Base-by-base conservation (phyloP, 2,113 vertebrate genomes). In the Delphinapterus leucas region DNA sequence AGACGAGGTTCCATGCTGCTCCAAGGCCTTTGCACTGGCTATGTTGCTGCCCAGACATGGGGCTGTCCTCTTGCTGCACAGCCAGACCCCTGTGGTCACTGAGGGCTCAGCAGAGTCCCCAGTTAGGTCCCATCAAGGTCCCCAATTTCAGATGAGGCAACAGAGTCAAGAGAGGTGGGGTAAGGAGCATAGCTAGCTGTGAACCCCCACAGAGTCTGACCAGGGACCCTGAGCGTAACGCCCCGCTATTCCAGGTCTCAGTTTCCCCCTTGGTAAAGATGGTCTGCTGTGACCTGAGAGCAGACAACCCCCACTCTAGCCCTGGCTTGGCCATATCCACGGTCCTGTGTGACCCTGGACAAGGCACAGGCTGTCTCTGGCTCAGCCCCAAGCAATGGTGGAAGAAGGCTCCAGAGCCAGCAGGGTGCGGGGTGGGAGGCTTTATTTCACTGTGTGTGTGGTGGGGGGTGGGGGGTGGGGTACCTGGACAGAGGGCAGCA, bases 361-460 rank as follows among this genome's bases (percentile, higher is more conserved):
- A 1, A 8, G 26, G 28, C 23, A 10, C 14, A 41, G 9, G 76
- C 25, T 17, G 2, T 15, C 36, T 36, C 44, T 14, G 31, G 55
- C 53, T 71, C 44, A 55, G 70, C 36, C 55, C 68, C 17, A 44
- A 2, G 23, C 2, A 8, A 38, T 1, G 0, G 31, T 3, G 10
- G 68, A 93, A 96, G 60, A 36, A 96, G 44, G 38, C 28, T 55
- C 60, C 0, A 26, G 65, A 92, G 36, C 6, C 41, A 10, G 44
- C 3, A 0, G 33, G 31, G 47, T 79, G 94, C 70, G 2, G 84
- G 82, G 63, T 74, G 53, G 93, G 77, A 88, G 94, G 88, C 71
- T 98, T 98, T 98, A 98, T 97, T 98, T 97, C 97, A 96, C 87
- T 38, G 88, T 81, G 77, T 81, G 9, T 61, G 58, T 8, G 21